Percentiles rank a stretch among this genome's conserved stretches.
phyloP scores from a whole-genome alignment of 92 coral and sea anemone species.

The Umimayanthus kanabou region DNA sequence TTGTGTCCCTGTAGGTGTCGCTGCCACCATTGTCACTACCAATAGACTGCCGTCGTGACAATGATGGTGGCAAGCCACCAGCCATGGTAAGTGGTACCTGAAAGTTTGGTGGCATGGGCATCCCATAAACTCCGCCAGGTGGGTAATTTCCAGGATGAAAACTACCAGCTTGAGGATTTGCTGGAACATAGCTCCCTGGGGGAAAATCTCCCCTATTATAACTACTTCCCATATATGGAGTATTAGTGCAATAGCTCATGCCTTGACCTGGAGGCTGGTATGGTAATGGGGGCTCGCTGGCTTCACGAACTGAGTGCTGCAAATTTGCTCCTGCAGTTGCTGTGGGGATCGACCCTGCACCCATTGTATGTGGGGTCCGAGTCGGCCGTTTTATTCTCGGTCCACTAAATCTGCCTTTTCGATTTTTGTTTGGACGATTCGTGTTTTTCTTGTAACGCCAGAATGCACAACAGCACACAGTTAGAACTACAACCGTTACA shows the following conservation, averaged over 20 bases:
- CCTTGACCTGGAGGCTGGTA: slow-evolving; percentile 30
- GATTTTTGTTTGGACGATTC: slow-evolving; percentile 46
- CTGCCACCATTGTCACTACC: slow-evolving; percentile 46
- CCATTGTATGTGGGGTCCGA: slow-evolving; percentile 29
- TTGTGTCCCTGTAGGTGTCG: slow-evolving; percentile 62
- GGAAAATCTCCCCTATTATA: slow-evolving; percentile 17
- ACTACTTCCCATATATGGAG: slow-evolving; percentile 15
- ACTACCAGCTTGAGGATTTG: slow-evolving; percentile 17
- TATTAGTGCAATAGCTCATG: not conserved
- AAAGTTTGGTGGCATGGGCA: slow-evolving; percentile 14
- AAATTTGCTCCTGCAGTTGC: not conserved
- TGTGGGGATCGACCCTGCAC: not conserved
- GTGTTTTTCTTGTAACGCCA: slow-evolving; percentile 67
- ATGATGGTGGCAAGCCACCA: slow-evolving; percentile 28
- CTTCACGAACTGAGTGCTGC: slow-evolving; percentile 1
- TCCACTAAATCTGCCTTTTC: slow-evolving; percentile 51
- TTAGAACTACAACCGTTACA: slow-evolving; percentile 69
- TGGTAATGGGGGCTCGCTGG: not conserved
- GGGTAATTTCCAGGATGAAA: slow-evolving; percentile 20
- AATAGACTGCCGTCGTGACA: slow-evolving; percentile 10
- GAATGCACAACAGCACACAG: slow-evolving; percentile 89
- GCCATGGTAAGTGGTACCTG: slow-evolving; percentile 22
- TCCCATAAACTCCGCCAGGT: slow-evolving; percentile 33
- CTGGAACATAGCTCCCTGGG: slow-evolving; percentile 1
- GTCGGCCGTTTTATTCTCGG: slow-evolving; percentile 43